Evolutionary conservation across 2,888 invertebrate species (phyloP).

Genomic region (Stenurella melanura): DNA sequence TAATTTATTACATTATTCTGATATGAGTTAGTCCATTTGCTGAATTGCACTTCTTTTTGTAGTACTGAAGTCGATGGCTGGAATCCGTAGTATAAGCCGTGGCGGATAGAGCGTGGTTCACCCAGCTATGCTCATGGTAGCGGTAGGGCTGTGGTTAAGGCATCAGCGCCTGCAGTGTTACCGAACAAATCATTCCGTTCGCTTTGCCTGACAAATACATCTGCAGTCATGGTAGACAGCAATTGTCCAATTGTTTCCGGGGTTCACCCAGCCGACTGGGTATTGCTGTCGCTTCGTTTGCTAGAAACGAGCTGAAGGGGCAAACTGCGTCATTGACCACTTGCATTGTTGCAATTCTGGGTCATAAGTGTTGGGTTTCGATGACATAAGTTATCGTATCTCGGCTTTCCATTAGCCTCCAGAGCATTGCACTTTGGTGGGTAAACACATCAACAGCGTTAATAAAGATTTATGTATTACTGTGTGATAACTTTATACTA

Average conservation of each 20-base stretch:
- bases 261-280: constrained; percentile 33
- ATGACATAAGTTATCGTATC: constrained; percentile 22
- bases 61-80: not conserved
- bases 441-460: constrained; percentile 33
- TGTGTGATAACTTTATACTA: not conserved
- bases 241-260: constrained; percentile 66
- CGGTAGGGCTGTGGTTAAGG: constrained; percentile 59
- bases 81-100: not conserved
- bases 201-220: constrained; percentile 64
- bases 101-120: not conserved
- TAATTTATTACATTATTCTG: not conserved
- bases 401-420: constrained; percentile 20
- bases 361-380: constrained; percentile 33
- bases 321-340: constrained; percentile 39
- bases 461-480: constrained; percentile 17
- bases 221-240: constrained; percentile 61
- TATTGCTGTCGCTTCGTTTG: constrained; percentile 44
- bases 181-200: constrained; percentile 63
- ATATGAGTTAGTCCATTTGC: not conserved
- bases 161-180: constrained; percentile 59
- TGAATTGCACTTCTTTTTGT: not conserved
- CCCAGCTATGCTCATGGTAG: constrained; percentile 28
- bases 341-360: constrained; percentile 44
- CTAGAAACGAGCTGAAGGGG: not conserved
- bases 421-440: constrained; percentile 19